These are phyloP conservation scores for Rhea pennata DNA, from an alignment of 2,113 vertebrate species.

Conservation along the genomic window DNA sequence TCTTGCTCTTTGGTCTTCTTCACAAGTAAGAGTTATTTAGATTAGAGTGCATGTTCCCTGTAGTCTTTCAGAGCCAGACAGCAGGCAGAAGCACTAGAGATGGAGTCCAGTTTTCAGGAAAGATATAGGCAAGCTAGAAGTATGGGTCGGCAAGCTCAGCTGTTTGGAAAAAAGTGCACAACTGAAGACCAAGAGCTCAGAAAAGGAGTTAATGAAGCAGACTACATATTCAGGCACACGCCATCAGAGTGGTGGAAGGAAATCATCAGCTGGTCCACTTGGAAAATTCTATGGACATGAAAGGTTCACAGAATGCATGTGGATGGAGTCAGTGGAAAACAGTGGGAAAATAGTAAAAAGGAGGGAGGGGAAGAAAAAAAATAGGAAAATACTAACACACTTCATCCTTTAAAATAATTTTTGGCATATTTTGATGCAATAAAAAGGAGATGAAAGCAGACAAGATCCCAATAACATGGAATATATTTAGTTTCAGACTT, in stretches of 20 bases:
- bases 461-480: not conserved
- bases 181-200: not conserved
- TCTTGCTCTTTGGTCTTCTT: not conserved
- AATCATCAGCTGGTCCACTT: slow-evolving; percentile 12
- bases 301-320: not conserved
- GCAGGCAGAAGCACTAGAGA: slow-evolving; percentile 17
- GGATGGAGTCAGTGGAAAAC: not conserved
- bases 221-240: slow-evolving; percentile 52
- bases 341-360: not conserved
- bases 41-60: not conserved
- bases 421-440: not conserved
- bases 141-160: slow-evolving; percentile 49
- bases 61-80: slow-evolving; percentile 7
- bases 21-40: slow-evolving; percentile 31
- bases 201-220: slow-evolving; percentile 26
- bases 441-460: not conserved
- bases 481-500: not conserved
- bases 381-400: not conserved
- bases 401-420: not conserved
- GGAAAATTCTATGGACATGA: slow-evolving; percentile 6
- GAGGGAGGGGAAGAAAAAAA: not conserved
- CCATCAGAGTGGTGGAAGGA: not conserved
- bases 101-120: slow-evolving; percentile 29
- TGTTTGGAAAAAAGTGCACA: not conserved
- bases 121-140: slow-evolving; percentile 55